Evolutionary conservation across 2,888 invertebrate species (phyloP).

Genomic region (Ectemnius lituratus): DNA sequence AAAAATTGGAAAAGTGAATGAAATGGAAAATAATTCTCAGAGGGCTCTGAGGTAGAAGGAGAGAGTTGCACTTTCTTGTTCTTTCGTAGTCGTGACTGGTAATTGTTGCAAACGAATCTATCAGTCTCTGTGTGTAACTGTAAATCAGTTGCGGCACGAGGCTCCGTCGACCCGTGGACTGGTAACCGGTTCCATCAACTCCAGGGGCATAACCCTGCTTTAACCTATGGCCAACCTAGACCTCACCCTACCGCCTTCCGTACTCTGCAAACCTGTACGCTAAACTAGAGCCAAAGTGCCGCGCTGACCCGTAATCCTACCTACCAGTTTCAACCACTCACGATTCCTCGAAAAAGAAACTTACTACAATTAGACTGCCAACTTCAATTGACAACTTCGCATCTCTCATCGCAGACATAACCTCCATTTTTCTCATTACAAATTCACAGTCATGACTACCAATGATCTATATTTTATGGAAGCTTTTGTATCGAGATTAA

Average conservation of each 20-base stretch:
- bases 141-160: slow-evolving; percentile 26
- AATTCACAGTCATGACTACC: slow-evolving; percentile 26
- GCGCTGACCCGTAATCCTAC: too few relatives aligned
- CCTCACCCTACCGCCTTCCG: slow-evolving; percentile 30
- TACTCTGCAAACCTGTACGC: slow-evolving; percentile 1
- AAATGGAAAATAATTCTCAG: too few relatives aligned
- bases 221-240: slow-evolving; percentile 33
- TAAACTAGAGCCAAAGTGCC: background rate
- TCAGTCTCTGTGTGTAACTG: slow-evolving; percentile 27
- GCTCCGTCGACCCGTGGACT: slow-evolving; percentile 10
- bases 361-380: background rate
- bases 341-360: background rate
- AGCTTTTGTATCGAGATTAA: slow-evolving; percentile 38
- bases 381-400: background rate
- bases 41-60: too few relatives aligned
- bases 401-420: slow-evolving; percentile 5
- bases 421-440: slow-evolving; percentile 4
- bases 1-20: too few relatives aligned
- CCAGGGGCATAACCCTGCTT: slow-evolving; percentile 32
- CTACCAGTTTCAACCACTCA: too few relatives aligned
- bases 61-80: too few relatives aligned
- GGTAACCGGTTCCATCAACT: slow-evolving; percentile 39
- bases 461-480: slow-evolving; percentile 51
- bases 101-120: slow-evolving; percentile 30
- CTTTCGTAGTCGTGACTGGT: background rate